These are phyloP conservation scores for Poecilia velifera DNA, from an alignment of 2,797 vertebrate species.

Conservation along the genomic window DNA sequence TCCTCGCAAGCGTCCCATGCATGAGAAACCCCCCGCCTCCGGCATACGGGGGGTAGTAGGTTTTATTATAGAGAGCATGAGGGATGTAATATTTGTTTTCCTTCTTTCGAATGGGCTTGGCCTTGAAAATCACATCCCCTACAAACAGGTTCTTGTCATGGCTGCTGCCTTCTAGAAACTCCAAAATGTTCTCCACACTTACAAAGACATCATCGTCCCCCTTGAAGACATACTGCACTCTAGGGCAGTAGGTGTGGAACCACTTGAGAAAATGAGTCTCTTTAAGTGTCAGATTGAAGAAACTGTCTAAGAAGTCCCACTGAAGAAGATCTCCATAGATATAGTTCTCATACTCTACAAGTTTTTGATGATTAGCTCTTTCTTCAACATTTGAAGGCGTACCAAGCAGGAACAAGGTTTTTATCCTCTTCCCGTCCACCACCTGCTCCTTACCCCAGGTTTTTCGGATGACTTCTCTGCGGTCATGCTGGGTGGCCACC, in stretches of 20 bases:
- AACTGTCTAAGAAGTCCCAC: slow-evolving; percentile 96
- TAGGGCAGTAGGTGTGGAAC: slow-evolving; percentile 90
- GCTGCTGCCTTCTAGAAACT: slow-evolving; percentile 84
- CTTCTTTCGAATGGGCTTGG: slow-evolving; percentile 90
- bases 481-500: slow-evolving; percentile 90
- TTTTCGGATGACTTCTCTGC: slow-evolving; percentile 91
- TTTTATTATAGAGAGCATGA: slow-evolving; percentile 84
- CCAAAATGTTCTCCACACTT: slow-evolving; percentile 89
- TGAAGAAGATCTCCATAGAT: slow-evolving; percentile 94
- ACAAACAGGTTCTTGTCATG: slow-evolving; percentile 83
- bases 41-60: slow-evolving; percentile 90
- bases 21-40: slow-evolving; percentile 96
- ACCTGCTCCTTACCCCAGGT: slow-evolving; percentile 92
- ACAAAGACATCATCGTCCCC: slow-evolving; percentile 96
- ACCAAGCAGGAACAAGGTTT: slow-evolving; percentile 90
- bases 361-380: slow-evolving; percentile 90
- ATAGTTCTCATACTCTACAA: slow-evolving; percentile 91
- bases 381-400: slow-evolving; percentile 86
- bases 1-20: slow-evolving; percentile 84
- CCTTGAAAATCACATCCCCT: slow-evolving; percentile 90
- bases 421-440: slow-evolving; percentile 81
- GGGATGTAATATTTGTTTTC: slow-evolving; percentile 97
- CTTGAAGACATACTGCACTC: slow-evolving; percentile 89
- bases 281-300: slow-evolving; percentile 98
- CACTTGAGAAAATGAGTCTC: slow-evolving; percentile 97